Evolutionary conservation across 2,888 invertebrate species (phyloP).

Genomic region (Norana najaformis): DNA sequence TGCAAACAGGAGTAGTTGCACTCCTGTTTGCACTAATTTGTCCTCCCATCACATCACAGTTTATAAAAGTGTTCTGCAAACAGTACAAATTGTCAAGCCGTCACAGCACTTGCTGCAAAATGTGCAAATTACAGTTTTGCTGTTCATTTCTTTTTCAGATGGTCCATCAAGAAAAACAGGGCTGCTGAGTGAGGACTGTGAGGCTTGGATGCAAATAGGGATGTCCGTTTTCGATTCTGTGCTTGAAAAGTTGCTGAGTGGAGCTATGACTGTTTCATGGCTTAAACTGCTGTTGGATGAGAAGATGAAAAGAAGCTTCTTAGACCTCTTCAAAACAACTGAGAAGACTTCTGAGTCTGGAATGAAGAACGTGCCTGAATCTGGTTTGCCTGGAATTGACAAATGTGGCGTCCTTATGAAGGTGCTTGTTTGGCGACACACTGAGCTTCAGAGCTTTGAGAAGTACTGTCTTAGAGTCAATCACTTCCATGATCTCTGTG

Average conservation of each 20-base stretch:
- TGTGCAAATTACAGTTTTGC: not conserved
- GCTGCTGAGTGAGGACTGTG: constrained; percentile 1
- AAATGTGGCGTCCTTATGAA: not conserved
- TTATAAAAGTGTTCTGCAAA: too few species aligned
- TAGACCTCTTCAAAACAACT: not conserved
- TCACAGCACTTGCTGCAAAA: too few species aligned
- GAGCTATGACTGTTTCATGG: not conserved
- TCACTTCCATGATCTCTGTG: not conserved
- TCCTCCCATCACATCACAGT: too few species aligned
- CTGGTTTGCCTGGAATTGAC: not conserved
- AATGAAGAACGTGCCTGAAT: constrained; percentile 23
- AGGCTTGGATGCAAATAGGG: not conserved
- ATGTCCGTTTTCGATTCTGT: constrained; percentile 22
- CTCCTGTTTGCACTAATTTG: too few species aligned
- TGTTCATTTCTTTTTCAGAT: not conserved
- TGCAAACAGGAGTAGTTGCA: too few species aligned
- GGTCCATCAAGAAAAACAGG: not conserved
- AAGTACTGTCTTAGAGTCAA: not conserved
- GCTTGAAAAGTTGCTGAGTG: not conserved
- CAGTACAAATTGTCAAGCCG: too few species aligned
- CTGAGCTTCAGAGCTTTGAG: not conserved
- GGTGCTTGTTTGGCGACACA: constrained; percentile 4
- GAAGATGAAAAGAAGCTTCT: not conserved
- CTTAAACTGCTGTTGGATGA: not conserved
- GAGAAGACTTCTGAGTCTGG: not conserved